Evolutionary conservation across 2,113 vertebrate genomes (phyloP).

Genomic region (Gallinago undulata): DNA sequence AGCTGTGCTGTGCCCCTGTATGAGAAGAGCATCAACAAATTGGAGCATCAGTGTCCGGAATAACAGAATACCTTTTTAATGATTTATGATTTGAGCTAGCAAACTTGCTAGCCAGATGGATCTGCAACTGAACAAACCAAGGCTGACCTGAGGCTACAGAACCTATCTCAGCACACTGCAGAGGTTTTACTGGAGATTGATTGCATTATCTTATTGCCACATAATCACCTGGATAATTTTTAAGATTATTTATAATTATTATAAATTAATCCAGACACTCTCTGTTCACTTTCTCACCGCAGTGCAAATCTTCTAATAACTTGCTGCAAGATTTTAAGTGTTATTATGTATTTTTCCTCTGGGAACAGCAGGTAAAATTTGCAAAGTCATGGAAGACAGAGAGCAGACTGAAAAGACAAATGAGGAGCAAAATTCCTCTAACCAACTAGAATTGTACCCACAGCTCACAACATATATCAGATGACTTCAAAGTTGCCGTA

Average conservation of each 20-base stretch:
- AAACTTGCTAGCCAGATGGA: slow-evolving; percentile 38
- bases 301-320: background rate
- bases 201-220: background rate
- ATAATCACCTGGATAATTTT: background rate
- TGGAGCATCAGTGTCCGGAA: slow-evolving; percentile 30
- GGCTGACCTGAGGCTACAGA: slow-evolving; percentile 17
- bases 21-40: slow-evolving; percentile 7
- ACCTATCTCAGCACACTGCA: background rate
- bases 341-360: background rate
- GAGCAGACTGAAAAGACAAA: background rate
- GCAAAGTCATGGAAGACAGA: background rate
- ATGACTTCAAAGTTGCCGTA: background rate
- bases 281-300: background rate
- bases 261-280: background rate
- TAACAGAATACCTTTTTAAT: slow-evolving; percentile 36
- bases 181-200: background rate
- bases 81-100: background rate
- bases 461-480: background rate
- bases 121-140: slow-evolving; percentile 16
- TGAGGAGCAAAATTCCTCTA: background rate
- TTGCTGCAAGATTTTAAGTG: background rate
- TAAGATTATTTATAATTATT: background rate
- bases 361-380: background rate
- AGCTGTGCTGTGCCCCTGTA: background rate
- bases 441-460: background rate